Evolutionary conservation across 2,888 invertebrate genomes (phyloP), one percentile per base, ranked within the genome.

Genomic region (Eubasilissa splendida): DNA sequence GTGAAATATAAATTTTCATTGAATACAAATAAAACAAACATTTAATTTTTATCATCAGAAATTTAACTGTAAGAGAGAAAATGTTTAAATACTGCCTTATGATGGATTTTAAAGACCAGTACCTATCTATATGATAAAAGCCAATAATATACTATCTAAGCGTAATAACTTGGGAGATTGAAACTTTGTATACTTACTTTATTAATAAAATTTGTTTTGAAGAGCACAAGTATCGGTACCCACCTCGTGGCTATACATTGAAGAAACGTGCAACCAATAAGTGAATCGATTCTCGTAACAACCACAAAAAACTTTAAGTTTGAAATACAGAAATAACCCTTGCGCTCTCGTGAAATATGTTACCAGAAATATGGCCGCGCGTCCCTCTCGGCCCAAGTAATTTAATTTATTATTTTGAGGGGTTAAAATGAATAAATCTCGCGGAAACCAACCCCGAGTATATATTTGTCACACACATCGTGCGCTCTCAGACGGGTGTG

Each of bases 381-480:
- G 75, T 82, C 59, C 82, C 80, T 79, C 80, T 71, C 76, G 68
- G 63, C 50, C 80, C 50, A 58, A 76, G 76, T 76, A 82, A 82
- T 80, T 78, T 78, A 79, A 82, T 80, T 82, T 79, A 73, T 73
- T 59, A 65, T 79, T 78, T 71, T 53, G 80, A 83, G 81, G 83
- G 83, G 80, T 78, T 80, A 79, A 58, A 82, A 83, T 73, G 80
- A 80, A 81, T 81, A 83, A 78, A 82, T 79, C 76, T 79, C 54
- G 73, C 78, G 58, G 77, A 74, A 73, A 83, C 80, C 68, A 75
- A 68, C 73, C 53, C 65, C 53, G 74, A 53, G 42, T 42, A 77
- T 66, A 50, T 58, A 71, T 80, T 73, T 80, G 77, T 82, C 75
- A 52, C 66, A 76, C 79, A 81, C 70, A 76, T 76, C 54, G 63